Evolutionary conservation across 2,797 vertebrate genomes (phyloP).

Genomic region (Malurus splendens): DNA sequence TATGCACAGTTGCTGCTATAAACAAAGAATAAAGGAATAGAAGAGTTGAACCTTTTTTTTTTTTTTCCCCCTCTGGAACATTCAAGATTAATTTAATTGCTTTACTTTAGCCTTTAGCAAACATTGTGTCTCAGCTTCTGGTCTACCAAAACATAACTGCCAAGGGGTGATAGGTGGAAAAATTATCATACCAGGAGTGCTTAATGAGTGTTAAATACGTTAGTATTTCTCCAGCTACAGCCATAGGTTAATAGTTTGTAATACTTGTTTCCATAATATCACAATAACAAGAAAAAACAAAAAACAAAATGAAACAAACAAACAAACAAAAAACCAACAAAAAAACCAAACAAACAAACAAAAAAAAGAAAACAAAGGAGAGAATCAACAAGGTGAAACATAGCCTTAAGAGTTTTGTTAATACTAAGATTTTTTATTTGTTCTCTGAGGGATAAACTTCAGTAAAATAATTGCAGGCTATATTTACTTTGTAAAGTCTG

Average conservation of each 20-base stretch:
- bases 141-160: background rate
- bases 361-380: background rate
- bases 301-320: too few species aligned
- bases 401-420: background rate
- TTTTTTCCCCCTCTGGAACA: background rate
- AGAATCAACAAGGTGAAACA: background rate
- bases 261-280: background rate
- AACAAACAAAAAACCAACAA: background rate
- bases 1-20: background rate
- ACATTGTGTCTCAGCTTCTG: background rate
- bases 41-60: background rate
- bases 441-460: background rate
- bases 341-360: too few species aligned
- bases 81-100: background rate
- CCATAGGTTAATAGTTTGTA: background rate
- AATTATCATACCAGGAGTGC: background rate
- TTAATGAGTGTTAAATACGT: background rate
- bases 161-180: fast-evolving
- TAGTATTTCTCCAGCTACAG: background rate
- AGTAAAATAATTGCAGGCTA: background rate
- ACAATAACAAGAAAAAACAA: background rate
- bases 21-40: background rate
- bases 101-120: background rate
- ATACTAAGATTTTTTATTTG: background rate
- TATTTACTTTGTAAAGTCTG: background rate